These are phyloP conservation scores for Mylabris phalerata DNA, from an alignment of 1,140 invertebrate genomes.

Conservation along the genomic window DNA sequence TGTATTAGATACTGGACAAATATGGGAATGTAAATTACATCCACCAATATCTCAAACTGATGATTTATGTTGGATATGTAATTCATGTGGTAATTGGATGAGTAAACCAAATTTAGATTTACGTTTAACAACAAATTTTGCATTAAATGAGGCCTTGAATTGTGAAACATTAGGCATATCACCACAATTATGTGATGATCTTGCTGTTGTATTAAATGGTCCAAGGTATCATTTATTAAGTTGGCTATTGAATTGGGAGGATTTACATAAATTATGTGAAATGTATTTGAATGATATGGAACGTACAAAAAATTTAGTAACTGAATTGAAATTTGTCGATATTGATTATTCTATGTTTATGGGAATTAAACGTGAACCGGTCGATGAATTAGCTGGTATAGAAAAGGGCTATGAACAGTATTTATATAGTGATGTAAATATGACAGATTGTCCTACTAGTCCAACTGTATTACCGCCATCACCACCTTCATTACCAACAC, in stretches of 20 bases:
- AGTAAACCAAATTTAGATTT: conserved; percentile 29
- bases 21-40: conserved; percentile 39
- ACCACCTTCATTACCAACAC: conserved; percentile 15
- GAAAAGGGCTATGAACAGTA: conserved; percentile 53
- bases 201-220: conserved; percentile 53
- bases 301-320: conserved; percentile 51
- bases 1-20: conserved; percentile 33
- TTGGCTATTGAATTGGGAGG: conserved; percentile 54
- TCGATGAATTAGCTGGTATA: conserved; percentile 45
- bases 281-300: conserved; percentile 54
- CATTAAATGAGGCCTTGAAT: conserved; percentile 36
- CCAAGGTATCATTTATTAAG: conserved; percentile 55
- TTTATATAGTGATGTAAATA: conserved; percentile 32
- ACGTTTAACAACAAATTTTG: conserved; percentile 34
- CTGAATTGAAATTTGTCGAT: conserved; percentile 56
- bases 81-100: conserved; percentile 35
- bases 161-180: conserved; percentile 49
- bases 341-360: conserved; percentile 60
- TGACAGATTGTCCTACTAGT: conserved; percentile 21
- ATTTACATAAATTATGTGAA: conserved; percentile 51
- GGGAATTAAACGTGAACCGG: conserved; percentile 46
- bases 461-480: conserved; percentile 21
- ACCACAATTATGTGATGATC: conserved; percentile 53
- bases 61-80: conserved; percentile 33
- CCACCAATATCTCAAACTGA: conserved; percentile 29